Base-by-base conservation (phyloP, 2,888 invertebrate species). In the Oxyteleia sp. region DNA sequence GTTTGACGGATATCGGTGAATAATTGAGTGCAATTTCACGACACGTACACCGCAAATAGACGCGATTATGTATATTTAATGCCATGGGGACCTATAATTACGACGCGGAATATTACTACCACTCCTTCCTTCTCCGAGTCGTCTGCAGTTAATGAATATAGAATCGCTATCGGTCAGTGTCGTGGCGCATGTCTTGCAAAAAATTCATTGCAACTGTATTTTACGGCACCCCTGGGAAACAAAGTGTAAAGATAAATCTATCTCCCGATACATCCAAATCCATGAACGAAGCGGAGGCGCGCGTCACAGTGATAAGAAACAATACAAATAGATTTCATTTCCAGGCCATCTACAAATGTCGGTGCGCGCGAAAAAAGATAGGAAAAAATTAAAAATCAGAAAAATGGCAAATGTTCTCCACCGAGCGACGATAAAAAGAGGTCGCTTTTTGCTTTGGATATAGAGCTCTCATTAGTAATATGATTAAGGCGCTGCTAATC, bases 241-340 rank as follows among this genome's bases (percentile, higher is more conserved):
- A 53, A 79, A 59, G 61, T 80, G 68, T 68, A 74, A 81, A 81
- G 68, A 81, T 81, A 81, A 81, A 74, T 81, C 66, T 81, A 74
- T 74, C 68, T 61, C 43, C 32, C 63, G 47, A 68, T 74, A 68
- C 63, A 61, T 81, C 68, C 47, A 55, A 74, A 81, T 81, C 61
- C 81, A 68, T 74, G 66, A 74, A 43, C 55, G 57, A 16, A 63
- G 20, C 38, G n/a, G 38, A 38, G 38, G 38, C n/a, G 38, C 13
- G 38, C 53, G 59, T 74, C 47, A 55, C 74, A 23, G 38, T 68
- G 81, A 81, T 81, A 72, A 74, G 81, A 74, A 74, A 81, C 74
- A 74, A 74, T 81, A 74, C 74, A 74, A 81, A 74, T 68, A 68
- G 81, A 74, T 81, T 81, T 74, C 81, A 81, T 68, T 81, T 74